Evolutionary conservation across 2,888 invertebrate genomes (phyloP), one percentile per base, ranked within the genome.

Genomic region (Lordiphosa andalusiaca): DNA sequence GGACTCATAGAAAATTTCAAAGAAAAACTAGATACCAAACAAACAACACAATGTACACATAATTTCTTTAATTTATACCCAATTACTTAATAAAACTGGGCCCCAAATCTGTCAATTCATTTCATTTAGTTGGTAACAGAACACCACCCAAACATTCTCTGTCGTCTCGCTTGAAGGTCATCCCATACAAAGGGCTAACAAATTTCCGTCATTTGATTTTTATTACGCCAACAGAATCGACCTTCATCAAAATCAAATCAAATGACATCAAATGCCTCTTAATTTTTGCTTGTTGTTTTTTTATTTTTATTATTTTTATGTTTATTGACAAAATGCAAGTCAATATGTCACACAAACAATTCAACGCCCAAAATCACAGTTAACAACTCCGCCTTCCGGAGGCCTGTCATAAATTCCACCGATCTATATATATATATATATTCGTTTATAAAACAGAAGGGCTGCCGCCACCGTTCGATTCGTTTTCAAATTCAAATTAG

Each of bases 281-380:
- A 56, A 37, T 46, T 53, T 30, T 30, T 30, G 30, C 30, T 30
- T 30, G 30, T 30, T 30, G 30, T 30, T 30, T 30, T 30, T 30
- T 16, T 1, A 1, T 16, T 16, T 16, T n/a, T n/a, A n/a, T n/a
- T 30, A 30, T 30, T 30, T 30, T 40, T 40, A 40, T 44, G 49
- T 62, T 71, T 49, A 67, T 67, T 84, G 75, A 84, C 66, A 75
- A 63, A 85, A 72, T 83, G 69, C 81, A 83, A 71, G 85, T 75
- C 85, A 83, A 72, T 69, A 38, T 78, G 80, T 69, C 76, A 57
- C 48, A 41, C 41, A 51, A 39, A 52, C 73, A 81, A 81, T 62
- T 69, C 78, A 62, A 62, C 81, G 58, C 61, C 61, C 49, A 58
- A 49, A 44, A 44, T 44, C 44, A 9, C 25, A 33, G 44, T 40